Evolutionary conservation across 2,888 invertebrate genomes (phyloP), one percentile per base, ranked within the genome.

Genomic region (Chloroclysta siterata): DNA sequence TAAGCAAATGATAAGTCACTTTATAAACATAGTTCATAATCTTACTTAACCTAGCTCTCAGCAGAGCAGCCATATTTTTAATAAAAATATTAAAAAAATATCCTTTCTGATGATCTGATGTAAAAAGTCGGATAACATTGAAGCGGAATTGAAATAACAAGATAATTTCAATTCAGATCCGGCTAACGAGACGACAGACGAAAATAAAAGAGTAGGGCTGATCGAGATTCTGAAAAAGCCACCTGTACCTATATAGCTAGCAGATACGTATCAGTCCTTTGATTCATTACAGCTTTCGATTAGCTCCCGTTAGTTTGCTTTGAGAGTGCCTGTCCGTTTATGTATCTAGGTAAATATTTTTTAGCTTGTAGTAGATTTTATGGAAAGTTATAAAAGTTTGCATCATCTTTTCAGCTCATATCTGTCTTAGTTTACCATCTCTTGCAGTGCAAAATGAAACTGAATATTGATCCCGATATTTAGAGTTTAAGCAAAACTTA

Each of bases 211-310:
- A 60, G 65, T 58, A 33, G 46, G 36, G 15, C 50, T 59, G 63
- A 60, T 53, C 63, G 63, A 57, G 63, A 51, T 54, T 52, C 56
- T 48, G 56, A 46, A 60, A 48, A 15, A 68, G 55, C 51, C 52
- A 57, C 55, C 58, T 48, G n/a, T 53, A 62, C 39, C 55, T 61
- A 63, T 48, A 11, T 17, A 54, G 46, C 46, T 46, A 57, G 47
- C 29, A 10, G 29, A 29, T 44, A 85, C 81, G 84, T 84, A 84
- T 82, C 82, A 79, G 81, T 88, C 89, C 91, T 92, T 91, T 92
- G 91, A 90, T 90, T 90, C 90, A 91, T 92, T 90, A 90, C 88
- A 83, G 86, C 86, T 87, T 87, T 88, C 89, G 89, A 92, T 91
- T 90, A 90, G 87, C 85, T 77, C 65, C 73, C 73, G 80, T 75